Evolutionary conservation across 2,797 vertebrate species (phyloP), one percentile per base, ranked within the genome.

Genomic region (Spinus pinus): DNA sequence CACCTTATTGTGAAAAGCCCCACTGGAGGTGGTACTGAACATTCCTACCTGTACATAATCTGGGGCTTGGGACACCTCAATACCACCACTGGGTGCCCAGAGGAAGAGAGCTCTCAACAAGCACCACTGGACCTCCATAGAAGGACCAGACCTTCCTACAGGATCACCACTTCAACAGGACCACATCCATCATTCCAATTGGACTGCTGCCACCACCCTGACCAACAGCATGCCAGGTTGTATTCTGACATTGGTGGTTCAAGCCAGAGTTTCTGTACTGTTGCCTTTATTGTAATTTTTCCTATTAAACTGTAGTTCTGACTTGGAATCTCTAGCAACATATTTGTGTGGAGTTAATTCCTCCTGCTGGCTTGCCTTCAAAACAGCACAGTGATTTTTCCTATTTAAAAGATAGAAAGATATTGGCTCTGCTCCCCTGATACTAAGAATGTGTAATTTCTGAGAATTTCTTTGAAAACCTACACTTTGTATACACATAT

Each of bases 111-210:
- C 31, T 50, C 17, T 50, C 6, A 8, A 21, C 5, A 30, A 30
- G 6, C 16, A 81, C 3, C 31, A 50, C 13, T 21, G 17, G 13
- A 16, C 3, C 25, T 69, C 21, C 35, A 69, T 46, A 50, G 25
- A 30, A 50, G 21, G 27, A 50, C 13, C 31, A 69, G 37, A 50
- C 10, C 8, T 50, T 39, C 30, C 21, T 14, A 17, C 17, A 35
- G n/a, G 25, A 42, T 35, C 37, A 31, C 21, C 0, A 0, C 44
- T 33, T 23, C 9, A 7, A 33, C 19, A 49, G 35, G 37, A 80
- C 19, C 15, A 19, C 7, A 24, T 30, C 25, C 21, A 30, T 50
- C 24, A 23, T 25, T 28, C 24, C 30, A 57, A 1, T 0, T 0
- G 4, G 14, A 39, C 19, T 57, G 28, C 30, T 80, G 42, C 33